Evolutionary conservation across 2,888 invertebrate genomes (phyloP).

Genomic region (Campoletis raptor): DNA sequence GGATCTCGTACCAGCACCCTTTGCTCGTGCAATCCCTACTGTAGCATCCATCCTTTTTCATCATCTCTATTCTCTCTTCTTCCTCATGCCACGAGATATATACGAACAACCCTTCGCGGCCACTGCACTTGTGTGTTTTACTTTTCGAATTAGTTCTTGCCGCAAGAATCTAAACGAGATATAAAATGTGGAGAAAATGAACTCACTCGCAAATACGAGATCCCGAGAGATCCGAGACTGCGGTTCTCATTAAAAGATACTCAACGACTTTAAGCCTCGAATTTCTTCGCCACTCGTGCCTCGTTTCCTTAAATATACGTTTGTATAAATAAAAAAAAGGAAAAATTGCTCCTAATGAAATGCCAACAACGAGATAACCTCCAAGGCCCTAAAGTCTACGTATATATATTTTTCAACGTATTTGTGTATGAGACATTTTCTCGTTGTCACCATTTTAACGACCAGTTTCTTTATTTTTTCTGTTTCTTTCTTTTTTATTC

Average conservation of each 20-base stretch:
- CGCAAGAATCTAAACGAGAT: constrained; percentile 22
- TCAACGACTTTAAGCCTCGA: constrained; percentile 68
- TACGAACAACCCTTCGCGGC: neutral
- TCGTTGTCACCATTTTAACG: neutral
- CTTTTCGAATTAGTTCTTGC: constrained; percentile 14
- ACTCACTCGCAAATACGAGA: constrained; percentile 30
- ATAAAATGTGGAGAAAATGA: constrained; percentile 23
- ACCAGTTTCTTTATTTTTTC: neutral
- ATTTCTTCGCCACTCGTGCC: constrained; percentile 29
- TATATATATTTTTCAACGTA: neutral
- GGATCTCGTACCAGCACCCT: constrained; percentile 34
- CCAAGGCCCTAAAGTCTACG: neutral
- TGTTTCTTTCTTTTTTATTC: neutral
- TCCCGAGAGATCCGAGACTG: constrained; percentile 37
- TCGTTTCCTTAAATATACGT: neutral
- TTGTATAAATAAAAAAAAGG: neutral
- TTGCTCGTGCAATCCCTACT: constrained; percentile 3
- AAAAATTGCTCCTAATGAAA: neutral
- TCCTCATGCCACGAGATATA: constrained; percentile 1
- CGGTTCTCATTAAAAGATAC: constrained; percentile 72
- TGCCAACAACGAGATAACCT: neutral
- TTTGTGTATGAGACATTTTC: neutral
- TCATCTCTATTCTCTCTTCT: neutral
- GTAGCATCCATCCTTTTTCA: constrained; percentile 19
- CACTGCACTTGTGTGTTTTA: constrained; percentile 17